Percentiles rank a stretch among this genome's conserved stretches.
phyloP scores from a whole-genome alignment of 2,888 invertebrate species.

The Lordiphosa andalusiaca region DNA sequence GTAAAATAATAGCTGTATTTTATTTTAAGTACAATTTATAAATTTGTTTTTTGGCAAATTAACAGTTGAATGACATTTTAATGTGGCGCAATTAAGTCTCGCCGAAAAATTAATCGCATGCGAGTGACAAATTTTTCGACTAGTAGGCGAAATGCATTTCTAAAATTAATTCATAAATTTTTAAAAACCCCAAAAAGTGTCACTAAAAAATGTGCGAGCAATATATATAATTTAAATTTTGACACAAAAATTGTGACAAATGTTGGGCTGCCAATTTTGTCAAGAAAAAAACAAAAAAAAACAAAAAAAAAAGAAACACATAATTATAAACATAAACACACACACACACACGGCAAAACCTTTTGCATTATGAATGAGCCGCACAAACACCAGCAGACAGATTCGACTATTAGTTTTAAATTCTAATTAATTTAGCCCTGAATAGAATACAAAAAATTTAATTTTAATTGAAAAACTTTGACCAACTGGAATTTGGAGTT shows the following conservation, averaged over 20 bases:
- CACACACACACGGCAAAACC: conserved; percentile 26
- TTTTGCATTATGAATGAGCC: conserved; percentile 58
- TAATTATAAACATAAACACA: conserved; percentile 59
- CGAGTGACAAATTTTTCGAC: conserved; percentile 47
- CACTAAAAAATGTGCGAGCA: conserved; percentile 59
- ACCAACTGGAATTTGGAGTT: conserved; percentile 16
- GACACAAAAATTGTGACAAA: conserved; percentile 69
- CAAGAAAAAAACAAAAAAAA: conserved; percentile 45
- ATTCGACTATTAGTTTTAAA: conserved; percentile 30
- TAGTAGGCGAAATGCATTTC: conserved; percentile 12
- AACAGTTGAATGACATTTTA: conserved; percentile 73
- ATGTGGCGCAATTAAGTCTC: conserved; percentile 58
- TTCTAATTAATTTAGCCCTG: conserved; percentile 41
- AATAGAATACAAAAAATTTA: conserved; percentile 56
- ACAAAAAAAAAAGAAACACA: conserved; percentile 10
- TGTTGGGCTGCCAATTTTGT: conserved; percentile 65
- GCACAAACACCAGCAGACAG: conserved; percentile 1
- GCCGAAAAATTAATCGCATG: conserved; percentile 48
- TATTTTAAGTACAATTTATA: conserved; percentile 49
- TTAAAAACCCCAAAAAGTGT: conserved; percentile 62
- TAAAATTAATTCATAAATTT: conserved; percentile 61
- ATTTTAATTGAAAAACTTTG: conserved; percentile 51
- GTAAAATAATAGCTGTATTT: conserved; percentile 46
- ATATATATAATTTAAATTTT: conserved; percentile 61
- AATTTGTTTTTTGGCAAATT: conserved; percentile 25